Evolutionary conservation across 2,888 invertebrate genomes (phyloP).

Genomic region (Myopa testacea): DNA sequence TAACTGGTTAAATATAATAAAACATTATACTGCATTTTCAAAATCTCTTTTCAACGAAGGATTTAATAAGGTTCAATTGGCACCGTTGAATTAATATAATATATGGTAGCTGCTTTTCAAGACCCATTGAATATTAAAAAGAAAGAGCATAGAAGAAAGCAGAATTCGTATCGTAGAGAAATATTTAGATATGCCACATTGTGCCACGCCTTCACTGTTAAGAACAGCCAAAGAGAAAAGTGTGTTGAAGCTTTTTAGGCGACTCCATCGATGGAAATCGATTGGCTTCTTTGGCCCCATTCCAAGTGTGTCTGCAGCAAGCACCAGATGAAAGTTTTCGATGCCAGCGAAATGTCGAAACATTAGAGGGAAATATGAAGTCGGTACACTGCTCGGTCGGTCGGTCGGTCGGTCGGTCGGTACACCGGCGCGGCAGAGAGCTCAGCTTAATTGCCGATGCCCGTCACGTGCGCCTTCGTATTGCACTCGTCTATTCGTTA

Average conservation of each 20-base stretch:
- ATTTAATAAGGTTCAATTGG: too few species aligned
- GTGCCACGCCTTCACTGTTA: conserved; percentile 6
- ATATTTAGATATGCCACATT: neutral
- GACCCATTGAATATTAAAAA: too few species aligned
- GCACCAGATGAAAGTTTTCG: conserved; percentile 28
- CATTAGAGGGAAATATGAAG: conserved; percentile 28
- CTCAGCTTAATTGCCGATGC: conserved; percentile 62
- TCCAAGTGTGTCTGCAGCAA: conserved; percentile 24
- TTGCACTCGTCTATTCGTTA: conserved; percentile 33
- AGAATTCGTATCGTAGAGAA: too few species aligned
- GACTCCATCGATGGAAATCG: conserved; percentile 14
- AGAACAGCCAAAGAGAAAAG: too few species aligned
- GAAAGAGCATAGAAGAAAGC: too few species aligned
- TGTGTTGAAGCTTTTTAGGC: neutral
- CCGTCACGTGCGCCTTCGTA: conserved; percentile 57
- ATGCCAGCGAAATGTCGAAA: conserved; percentile 28
- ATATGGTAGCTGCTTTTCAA: too few species aligned
- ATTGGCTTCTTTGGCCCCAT: conserved; percentile 18
- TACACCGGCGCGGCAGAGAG: neutral
- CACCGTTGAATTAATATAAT: too few species aligned
- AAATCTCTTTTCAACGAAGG: too few species aligned
- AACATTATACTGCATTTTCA: too few species aligned
- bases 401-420: too few species aligned
- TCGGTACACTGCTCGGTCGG: neutral
- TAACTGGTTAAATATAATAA: too few species aligned